phyloP scores from a whole-genome alignment of 2,797 vertebrate genomes.

The Artibeus lituratus region DNA sequence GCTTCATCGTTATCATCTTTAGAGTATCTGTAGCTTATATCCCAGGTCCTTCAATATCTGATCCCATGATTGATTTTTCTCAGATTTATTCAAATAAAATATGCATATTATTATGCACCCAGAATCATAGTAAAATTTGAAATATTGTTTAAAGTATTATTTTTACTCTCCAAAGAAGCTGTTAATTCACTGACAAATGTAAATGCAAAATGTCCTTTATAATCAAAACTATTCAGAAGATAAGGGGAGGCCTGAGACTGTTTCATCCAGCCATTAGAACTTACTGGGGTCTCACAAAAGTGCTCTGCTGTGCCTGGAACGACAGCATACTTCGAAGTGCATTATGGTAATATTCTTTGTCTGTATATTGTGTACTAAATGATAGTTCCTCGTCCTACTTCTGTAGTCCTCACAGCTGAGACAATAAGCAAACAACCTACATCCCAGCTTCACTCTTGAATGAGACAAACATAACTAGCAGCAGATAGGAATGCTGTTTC shows the following conservation, averaged over 20 bases:
- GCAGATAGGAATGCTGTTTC: not conserved
- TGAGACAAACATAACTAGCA: not conserved
- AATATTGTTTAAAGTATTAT: not conserved
- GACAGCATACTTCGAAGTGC: not conserved
- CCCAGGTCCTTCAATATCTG: not conserved
- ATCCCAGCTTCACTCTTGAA: not conserved
- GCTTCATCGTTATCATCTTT: not conserved
- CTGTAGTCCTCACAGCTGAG: not conserved
- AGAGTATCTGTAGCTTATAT: not conserved
- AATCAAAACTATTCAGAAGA: not conserved
- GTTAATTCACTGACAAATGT: not conserved
- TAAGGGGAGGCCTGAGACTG: not conserved
- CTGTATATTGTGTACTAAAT: not conserved
- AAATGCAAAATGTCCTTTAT: not conserved
- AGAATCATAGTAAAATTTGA: not conserved
- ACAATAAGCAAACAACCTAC: not conserved
- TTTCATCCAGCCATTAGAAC: not conserved
- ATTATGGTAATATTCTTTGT: not conserved
- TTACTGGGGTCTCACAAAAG: not conserved
- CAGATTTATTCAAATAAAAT: not conserved
- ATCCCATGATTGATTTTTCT: not conserved
- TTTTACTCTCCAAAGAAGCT: not conserved
- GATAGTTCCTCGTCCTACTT: not conserved
- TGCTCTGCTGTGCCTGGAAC: not conserved
- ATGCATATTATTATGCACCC: not conserved